Percentiles rank a stretch among this genome's conserved stretches.
Conservation (phyloP, 30 jellyfish, hydroid and myxozoan genomes). For the Morbakka virulenta region DNA sequence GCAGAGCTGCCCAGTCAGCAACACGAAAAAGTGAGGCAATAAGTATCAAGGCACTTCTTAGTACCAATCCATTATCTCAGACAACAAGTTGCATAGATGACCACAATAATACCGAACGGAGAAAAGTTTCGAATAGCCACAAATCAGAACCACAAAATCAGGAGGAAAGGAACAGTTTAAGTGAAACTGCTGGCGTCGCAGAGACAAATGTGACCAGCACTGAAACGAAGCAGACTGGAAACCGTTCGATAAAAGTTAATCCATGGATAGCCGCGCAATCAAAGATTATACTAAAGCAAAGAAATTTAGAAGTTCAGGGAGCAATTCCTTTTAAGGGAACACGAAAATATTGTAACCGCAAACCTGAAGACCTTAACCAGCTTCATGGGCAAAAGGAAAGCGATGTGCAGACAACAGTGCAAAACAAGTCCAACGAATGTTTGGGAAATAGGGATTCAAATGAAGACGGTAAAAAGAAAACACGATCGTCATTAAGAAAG, state of each 20-base stretch:
- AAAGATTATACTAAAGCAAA: constrained; percentile 30
- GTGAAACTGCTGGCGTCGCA: too few species aligned
- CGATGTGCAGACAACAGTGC: neutral
- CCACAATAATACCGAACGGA: neutral
- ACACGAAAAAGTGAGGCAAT: neutral
- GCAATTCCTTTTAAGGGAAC: neutral
- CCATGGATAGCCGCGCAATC: constrained; percentile 83
- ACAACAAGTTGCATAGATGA: neutral
- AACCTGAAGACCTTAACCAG: neutral
- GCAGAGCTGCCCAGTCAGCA: neutral
- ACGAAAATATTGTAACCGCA: neutral
- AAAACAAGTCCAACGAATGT: constrained; percentile 22
- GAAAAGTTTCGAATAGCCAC: neutral
- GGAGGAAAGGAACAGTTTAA: neutral
- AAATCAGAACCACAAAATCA: neutral
- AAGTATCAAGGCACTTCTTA: constrained; percentile 1
- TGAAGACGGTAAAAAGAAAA: neutral
- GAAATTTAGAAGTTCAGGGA: constrained; percentile 14
- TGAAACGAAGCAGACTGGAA: neutral
- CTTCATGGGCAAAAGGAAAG: neutral
- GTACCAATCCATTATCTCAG: neutral
- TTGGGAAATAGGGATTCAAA: constrained; percentile 20
- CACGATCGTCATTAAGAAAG: constrained; percentile 37
- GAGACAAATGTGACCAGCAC: neutral
- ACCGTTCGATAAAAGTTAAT: constrained; percentile 20